phyloP scores from a whole-genome alignment of 2,797 vertebrate genomes.

The Loriculus beryllinus region DNA sequence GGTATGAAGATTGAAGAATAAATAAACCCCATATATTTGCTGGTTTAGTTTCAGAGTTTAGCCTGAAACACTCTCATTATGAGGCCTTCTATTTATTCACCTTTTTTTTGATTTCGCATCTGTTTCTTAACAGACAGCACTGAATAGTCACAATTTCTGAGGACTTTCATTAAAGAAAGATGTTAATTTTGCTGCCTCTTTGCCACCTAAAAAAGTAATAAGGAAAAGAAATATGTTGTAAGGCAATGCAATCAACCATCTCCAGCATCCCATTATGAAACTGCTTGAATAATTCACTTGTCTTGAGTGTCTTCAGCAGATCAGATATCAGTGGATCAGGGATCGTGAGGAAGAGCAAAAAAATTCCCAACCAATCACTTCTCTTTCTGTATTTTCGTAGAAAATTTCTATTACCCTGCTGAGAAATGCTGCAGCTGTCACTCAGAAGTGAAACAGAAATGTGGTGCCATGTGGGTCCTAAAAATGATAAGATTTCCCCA shows the following conservation, averaged over 20 bases:
- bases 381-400: background rate
- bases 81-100: slow-evolving; percentile 34
- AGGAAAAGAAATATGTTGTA: background rate
- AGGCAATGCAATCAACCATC: background rate
- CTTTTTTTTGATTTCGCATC: slow-evolving; percentile 29
- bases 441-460: background rate
- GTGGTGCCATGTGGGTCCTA: background rate
- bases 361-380: background rate
- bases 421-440: background rate
- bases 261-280: slow-evolving; percentile 8
- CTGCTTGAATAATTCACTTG: slow-evolving; percentile 61
- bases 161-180: background rate
- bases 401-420: background rate
- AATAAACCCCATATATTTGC: background rate
- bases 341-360: background rate
- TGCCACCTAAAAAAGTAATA: background rate
- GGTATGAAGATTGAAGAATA: slow-evolving; percentile 41
- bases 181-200: background rate
- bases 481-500: background rate
- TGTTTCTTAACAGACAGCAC: background rate
- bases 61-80: slow-evolving; percentile 30
- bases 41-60: slow-evolving; percentile 26
- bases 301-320: background rate
- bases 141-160: background rate
- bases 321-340: background rate